Percentiles rank a stretch among this genome's conserved stretches.
phyloP scores from a whole-genome alignment of 2,113 vertebrate species.

The Procavia capensis region DNA sequence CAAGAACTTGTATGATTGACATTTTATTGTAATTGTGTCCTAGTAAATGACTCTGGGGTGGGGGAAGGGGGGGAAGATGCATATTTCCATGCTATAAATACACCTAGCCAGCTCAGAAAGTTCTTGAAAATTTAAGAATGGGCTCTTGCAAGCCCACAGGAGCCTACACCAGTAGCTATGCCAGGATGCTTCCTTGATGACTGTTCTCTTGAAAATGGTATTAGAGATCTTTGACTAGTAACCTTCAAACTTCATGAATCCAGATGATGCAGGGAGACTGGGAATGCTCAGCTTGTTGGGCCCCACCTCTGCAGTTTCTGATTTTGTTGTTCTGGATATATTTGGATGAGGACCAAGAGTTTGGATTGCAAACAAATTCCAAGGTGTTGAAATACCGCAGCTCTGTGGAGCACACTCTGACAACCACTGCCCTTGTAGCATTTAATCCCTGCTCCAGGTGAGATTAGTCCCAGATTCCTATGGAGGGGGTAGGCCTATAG shows the following conservation, averaged over 20 bases:
- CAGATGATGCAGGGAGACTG: rapidly evolving
- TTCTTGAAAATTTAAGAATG: neutral
- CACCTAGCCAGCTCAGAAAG: neutral
- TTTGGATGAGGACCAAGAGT: neutral
- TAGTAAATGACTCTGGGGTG: neutral
- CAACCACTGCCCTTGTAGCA: neutral
- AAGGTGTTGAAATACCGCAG: neutral
- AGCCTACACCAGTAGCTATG: neutral
- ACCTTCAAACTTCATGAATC: neutral
- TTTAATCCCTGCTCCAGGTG: neutral
- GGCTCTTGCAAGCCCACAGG: neutral
- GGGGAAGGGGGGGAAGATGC: neutral
- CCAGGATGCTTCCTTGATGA: neutral
- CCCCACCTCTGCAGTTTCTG: neutral
- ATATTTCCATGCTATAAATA: neutral
- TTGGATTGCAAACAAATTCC: neutral
- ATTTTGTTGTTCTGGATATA: neutral
- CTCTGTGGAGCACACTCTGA: neutral
- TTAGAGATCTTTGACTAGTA: neutral
- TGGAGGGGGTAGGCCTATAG: neutral
- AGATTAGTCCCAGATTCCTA: neutral
- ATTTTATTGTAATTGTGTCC: neutral
- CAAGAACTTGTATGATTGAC: neutral
- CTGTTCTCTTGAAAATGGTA: neutral
- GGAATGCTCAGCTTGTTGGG: neutral